These are phyloP conservation scores for Holotrichia oblita DNA, from an alignment of 1,140 invertebrate genomes.

Conservation along the genomic window DNA sequence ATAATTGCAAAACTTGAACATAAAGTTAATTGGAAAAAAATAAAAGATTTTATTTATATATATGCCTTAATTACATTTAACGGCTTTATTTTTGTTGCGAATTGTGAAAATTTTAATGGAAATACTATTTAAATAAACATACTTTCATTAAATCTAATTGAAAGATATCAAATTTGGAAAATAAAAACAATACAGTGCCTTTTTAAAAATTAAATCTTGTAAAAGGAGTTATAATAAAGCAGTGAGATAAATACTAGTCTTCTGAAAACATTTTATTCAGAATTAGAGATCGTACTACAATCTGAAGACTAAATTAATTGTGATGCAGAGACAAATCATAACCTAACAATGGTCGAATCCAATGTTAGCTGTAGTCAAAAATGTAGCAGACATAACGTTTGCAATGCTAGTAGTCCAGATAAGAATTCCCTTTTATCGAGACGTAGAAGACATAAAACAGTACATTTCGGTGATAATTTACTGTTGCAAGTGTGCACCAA, in stretches of 20 bases:
- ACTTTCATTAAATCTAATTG: not conserved
- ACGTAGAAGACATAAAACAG: slow-evolving; percentile 75
- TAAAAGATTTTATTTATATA: slow-evolving; percentile 33
- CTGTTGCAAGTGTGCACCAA: slow-evolving; percentile 75
- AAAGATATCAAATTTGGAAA: not conserved
- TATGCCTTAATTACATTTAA: not conserved
- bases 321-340: slow-evolving; percentile 1
- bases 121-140: slow-evolving; percentile 8
- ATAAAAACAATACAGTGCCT: not conserved
- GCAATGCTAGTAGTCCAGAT: slow-evolving; percentile 50
- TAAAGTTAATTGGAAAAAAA: slow-evolving; percentile 39
- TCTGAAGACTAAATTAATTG: not conserved
- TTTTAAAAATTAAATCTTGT: slow-evolving; percentile 18
- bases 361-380: slow-evolving; percentile 54
- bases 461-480: slow-evolving; percentile 78
- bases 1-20: slow-evolving; percentile 49
- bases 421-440: slow-evolving; percentile 59
- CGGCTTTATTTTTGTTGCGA: slow-evolving; percentile 43
- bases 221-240: not conserved
- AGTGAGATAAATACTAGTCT: not conserved
- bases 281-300: not conserved
- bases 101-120: slow-evolving; percentile 24
- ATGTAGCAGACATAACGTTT: slow-evolving; percentile 52
- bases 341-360: slow-evolving; percentile 56
- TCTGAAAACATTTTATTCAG: not conserved